Evolutionary conservation across 2,113 vertebrate species (phyloP), one percentile per base, ranked within the genome.

Genomic region (Brienomyrus longianalis): DNA sequence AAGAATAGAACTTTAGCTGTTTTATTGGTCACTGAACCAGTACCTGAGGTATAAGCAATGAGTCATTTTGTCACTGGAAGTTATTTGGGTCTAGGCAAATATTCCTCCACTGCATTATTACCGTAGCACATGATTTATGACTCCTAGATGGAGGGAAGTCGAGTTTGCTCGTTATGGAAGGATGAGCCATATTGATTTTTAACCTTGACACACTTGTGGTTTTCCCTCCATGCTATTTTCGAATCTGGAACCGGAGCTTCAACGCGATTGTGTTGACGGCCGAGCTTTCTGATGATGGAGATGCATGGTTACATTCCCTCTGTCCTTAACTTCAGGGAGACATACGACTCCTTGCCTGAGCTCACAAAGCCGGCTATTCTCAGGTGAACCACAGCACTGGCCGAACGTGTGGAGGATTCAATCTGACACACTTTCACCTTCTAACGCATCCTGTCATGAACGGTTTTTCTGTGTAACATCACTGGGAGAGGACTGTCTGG

Each of bases 151-250:
- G 43, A 89, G 23, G 88, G 84, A 83, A 91, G 83, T 87, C 66
- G 54, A 51, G 43, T 51, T 80, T 86, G 88, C 87, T 84, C 17
- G 85, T 89, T 83, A 86, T 66, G 3, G 39, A 3, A 59, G 84
- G 70, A 91, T 77, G 13, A 50, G 66, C 66, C 84, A 7, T 90
- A 88, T 70, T 66, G 45, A 70, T 86, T 90, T 31, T n/a, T 86
- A 88, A 90, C 91, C 83, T 83, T 90, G 89, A 91, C 90, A 90
- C 83, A 88, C 35, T 91, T 90, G 74, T 56, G 80, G 39, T 84
- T 83, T 70, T 77, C 35, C 84, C 47, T 90, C 85, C 51, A 23
- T n/a, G 90, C 66, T 89, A 89, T 59, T 89, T 89, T 87, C 66
- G 54, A 21, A 87, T 87, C 59, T 43, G 52, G 83, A 62, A 83